Conservation (phyloP, 2,888 invertebrate species). For the Aleiodes testaceus region DNA sequence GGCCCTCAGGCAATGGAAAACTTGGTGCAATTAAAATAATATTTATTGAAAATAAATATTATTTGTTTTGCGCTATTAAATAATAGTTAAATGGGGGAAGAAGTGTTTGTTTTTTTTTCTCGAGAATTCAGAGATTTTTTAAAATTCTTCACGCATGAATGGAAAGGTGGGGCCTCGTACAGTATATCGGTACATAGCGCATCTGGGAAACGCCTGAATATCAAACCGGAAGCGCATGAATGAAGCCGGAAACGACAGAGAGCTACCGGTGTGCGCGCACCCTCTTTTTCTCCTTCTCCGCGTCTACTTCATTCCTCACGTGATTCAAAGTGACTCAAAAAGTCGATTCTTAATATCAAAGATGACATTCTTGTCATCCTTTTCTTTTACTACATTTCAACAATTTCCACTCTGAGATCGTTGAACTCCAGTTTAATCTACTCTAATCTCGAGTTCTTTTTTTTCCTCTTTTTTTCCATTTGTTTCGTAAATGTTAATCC, state of each 20-base stretch:
- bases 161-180: conserved; percentile 22
- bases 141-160: not conserved
- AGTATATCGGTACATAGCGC: conserved; percentile 4
- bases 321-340: conserved; percentile 8
- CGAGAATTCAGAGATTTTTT: not conserved
- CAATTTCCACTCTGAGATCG: not conserved
- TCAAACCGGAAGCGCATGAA: conserved; percentile 62
- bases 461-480: not conserved
- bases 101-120: not conserved
- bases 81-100: too few relatives aligned
- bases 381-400: not conserved
- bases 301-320: not conserved
- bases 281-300: conserved; percentile 23
- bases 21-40: not conserved
- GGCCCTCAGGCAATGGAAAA: too few relatives aligned
- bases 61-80: too few relatives aligned
- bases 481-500: not conserved
- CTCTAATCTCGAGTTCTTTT: not conserved
- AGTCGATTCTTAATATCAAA: conserved; percentile 4
- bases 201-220: conserved; percentile 52
- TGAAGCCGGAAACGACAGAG: conserved; percentile 59
- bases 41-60: too few relatives aligned
- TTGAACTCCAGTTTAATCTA: conserved; percentile 1
- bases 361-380: conserved; percentile 19
- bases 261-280: conserved; percentile 35